Evolutionary conservation across 1,140 invertebrate genomes (phyloP).

Genomic region (Lysiphlebus fabarum): DNA sequence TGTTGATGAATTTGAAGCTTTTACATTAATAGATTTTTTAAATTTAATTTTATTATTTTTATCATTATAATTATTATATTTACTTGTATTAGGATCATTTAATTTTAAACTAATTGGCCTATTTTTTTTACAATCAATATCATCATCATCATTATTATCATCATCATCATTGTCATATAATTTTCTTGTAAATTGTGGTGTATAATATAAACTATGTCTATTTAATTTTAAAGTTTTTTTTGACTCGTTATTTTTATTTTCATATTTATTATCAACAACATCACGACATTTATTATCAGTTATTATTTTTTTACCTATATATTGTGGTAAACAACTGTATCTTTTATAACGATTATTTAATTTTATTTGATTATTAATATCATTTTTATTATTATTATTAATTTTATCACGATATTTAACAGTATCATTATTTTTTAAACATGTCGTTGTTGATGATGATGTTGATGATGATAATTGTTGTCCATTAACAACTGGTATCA

Average conservation of each 20-base stretch:
- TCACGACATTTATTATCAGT: slow-evolving; percentile 10
- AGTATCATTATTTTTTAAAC: no score
- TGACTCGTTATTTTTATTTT: slow-evolving; percentile 41
- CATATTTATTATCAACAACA: slow-evolving; percentile 16
- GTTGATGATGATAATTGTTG: slow-evolving; percentile 2
- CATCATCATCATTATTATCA: slow-evolving; percentile 30
- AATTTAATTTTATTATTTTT: slow-evolving; percentile 7
- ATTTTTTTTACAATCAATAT: slow-evolving; percentile 7
- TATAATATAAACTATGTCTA: slow-evolving; percentile 46
- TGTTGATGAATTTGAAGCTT: no score
- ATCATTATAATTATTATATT: no score
- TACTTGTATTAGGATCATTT: no score
- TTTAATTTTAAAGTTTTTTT: slow-evolving; percentile 36
- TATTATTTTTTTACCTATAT: slow-evolving; percentile 29
- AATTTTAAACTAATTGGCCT: slow-evolving; percentile 26
- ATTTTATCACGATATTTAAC: slow-evolving; percentile 14
- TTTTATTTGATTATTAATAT: slow-evolving; percentile 33
- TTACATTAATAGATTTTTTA: no score
- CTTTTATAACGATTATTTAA: slow-evolving; percentile 35
- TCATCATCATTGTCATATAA: slow-evolving; percentile 38
- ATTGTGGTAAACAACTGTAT: slow-evolving; percentile 35
- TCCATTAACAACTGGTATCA: slow-evolving; percentile 26
- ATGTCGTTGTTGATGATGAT: no score
- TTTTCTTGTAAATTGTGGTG: slow-evolving; percentile 41
- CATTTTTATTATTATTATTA: slow-evolving; percentile 18